phyloP scores from a whole-genome alignment of 2,113 vertebrate species.

The Heliornis fulica region DNA sequence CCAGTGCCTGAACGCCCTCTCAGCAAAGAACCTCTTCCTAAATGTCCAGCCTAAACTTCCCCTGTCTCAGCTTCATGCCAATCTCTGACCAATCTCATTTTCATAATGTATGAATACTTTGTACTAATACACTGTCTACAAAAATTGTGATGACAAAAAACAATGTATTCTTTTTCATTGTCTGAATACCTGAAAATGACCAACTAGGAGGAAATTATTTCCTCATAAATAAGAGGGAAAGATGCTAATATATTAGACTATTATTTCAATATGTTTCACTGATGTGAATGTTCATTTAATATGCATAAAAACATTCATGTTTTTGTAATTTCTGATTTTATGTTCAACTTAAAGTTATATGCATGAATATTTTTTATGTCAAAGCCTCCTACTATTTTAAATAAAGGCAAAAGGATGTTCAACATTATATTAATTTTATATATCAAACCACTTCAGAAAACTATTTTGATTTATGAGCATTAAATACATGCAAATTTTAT shows the following conservation, averaged over 20 bases:
- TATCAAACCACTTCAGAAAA: not conserved
- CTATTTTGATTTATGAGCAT: not conserved
- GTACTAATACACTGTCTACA: not conserved
- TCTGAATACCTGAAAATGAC: not conserved
- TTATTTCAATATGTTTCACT: not conserved
- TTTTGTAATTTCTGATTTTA: not conserved
- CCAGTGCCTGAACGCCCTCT: too few species aligned
- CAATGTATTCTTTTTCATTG: not conserved
- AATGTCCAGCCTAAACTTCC: too few species aligned
- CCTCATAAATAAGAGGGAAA: not conserved
- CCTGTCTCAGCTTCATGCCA: too few species aligned
- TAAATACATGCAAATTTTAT: not conserved
- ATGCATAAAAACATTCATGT: not conserved
- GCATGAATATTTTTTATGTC: not conserved
- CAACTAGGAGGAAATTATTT: not conserved
- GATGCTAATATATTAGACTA: not conserved
- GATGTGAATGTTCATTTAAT: not conserved
- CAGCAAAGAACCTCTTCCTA: too few species aligned
- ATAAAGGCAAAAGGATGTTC: not conserved
- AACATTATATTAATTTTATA: not conserved
- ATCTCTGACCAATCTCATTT: not conserved
- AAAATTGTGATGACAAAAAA: not conserved
- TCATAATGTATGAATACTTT: not conserved
- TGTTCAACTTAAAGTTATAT: not conserved
- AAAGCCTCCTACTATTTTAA: not conserved